Conservation (phyloP, 2,113 vertebrate genomes). For the Capra hircus region DNA sequence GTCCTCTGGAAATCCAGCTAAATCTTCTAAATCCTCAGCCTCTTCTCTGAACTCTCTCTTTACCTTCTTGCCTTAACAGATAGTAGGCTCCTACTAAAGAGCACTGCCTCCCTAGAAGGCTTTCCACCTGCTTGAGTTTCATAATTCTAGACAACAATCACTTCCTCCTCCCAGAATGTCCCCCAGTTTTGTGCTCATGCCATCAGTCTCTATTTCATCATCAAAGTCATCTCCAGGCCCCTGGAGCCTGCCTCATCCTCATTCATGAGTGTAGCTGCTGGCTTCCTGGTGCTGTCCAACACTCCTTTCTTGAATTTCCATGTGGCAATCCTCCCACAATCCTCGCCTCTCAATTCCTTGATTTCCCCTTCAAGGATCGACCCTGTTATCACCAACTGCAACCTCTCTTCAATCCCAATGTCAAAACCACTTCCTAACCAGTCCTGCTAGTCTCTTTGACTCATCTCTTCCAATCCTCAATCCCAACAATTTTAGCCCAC, state of each 20-base stretch:
- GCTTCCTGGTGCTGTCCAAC: neutral
- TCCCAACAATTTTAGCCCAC: neutral
- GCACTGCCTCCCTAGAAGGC: rapidly evolving
- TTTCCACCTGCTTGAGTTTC: neutral
- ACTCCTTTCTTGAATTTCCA: neutral
- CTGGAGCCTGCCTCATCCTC: too few relatives aligned
- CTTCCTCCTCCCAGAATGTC: neutral
- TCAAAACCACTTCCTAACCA: neutral
- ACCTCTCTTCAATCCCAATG: neutral
- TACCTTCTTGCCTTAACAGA: neutral
- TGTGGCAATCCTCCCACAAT: neutral
- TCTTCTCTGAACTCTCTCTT: neutral
- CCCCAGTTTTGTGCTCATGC: neutral
- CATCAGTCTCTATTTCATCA: neutral
- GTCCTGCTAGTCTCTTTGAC: neutral
- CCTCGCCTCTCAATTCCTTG: neutral
- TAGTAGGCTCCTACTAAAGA: neutral
- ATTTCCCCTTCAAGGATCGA: neutral
- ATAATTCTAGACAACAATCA: neutral
- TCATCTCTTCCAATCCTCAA: neutral
- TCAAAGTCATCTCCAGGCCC: neutral
- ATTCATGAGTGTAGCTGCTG: neutral
- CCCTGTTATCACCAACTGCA: neutral
- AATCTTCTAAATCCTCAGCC: neutral
- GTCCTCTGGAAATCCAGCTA: neutral